phyloP scores from a whole-genome alignment of 2,797 vertebrate species.

The Anolis apletophallus region DNA sequence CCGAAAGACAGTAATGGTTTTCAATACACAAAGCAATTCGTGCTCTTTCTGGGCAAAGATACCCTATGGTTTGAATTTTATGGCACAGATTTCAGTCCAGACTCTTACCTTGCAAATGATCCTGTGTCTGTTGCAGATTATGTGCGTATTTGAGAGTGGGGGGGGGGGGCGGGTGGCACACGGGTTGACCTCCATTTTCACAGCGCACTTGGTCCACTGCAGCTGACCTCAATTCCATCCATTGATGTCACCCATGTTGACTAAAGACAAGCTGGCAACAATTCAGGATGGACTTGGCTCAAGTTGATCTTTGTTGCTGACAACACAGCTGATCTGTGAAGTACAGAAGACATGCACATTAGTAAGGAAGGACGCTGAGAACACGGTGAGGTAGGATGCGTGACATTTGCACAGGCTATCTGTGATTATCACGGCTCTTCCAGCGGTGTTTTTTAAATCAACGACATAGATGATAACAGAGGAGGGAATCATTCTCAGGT shows the following conservation, averaged over 20 bases:
- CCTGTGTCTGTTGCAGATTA: conserved; percentile 10
- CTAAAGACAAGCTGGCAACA: not conserved
- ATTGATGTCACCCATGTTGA: conserved; percentile 12
- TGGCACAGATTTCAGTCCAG: not conserved
- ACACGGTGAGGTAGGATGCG: not conserved
- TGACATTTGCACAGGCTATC: too few species aligned
- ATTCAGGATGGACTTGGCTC: not conserved
- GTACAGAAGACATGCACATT: not conserved
- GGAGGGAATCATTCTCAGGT: too few species aligned
- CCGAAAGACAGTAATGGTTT: not conserved
- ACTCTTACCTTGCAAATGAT: not conserved
- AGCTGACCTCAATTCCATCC: conserved; percentile 25
- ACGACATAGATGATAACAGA: too few species aligned
- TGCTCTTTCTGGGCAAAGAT: not conserved
- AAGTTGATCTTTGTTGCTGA: conserved; percentile 4
- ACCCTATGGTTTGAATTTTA: not conserved
- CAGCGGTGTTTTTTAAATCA: too few species aligned
- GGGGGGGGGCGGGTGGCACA: not conserved
- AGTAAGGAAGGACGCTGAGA: not conserved
- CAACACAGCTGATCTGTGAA: conserved; percentile 1
- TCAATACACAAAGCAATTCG: rapidly evolving
- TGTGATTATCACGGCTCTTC: not conserved
- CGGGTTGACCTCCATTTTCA: conserved; percentile 18
- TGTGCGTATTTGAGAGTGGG: not conserved
- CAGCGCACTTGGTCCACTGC: conserved; percentile 10